Evolutionary conservation across 2,888 invertebrate species (phyloP), one percentile per base, ranked within the genome.

Genomic region (Acanthoscelides obtectus): DNA sequence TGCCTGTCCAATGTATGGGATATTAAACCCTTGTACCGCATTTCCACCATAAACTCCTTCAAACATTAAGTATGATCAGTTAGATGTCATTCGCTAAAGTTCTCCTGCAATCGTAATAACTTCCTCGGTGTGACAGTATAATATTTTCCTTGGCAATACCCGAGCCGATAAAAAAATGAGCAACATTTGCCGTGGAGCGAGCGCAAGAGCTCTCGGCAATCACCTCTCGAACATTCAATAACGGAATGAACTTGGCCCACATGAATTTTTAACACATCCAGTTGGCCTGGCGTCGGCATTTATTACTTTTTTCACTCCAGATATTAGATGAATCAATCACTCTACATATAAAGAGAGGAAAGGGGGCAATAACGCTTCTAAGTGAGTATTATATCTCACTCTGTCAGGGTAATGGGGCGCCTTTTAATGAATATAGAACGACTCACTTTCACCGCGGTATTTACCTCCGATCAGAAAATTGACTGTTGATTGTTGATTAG

Each of bases 261-360:
- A 73, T 75, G 73, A 75, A 75, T 75, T 73, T 73, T 75, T 75
- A 73, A 75, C 70, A 66, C 22, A 20, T n/a, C 20, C 69, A 67
- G 17, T 66, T 67, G n/a, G 20, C 19, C 67, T 67, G 20, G 75
- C 77, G 77, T 72, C 77, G 74, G 74, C 75, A 76, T 78, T 80
- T 79, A 79, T 81, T 80, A 80, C 80, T 77, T 78, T 80, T 78
- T 81, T 80, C 80, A 80, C 79, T 74, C 75, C 77, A 76, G 75
- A 79, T 79, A 80, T 80, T 79, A 76, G 74, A 74, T 73, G 78
- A 80, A 79, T 79, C 80, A 80, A 80, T 81, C 80, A 78, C 77
- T 72, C 65, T 68, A 69, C 45, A 17, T 45, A 12, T 45, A 4
- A 45, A 45, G 45, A 45, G 45, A 12, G 45, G 45, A 68, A 70